Percentiles rank a stretch among this genome's conserved stretches.
Conservation (phyloP, 1,140 invertebrate genomes). For the Pogonus chalceus region DNA sequence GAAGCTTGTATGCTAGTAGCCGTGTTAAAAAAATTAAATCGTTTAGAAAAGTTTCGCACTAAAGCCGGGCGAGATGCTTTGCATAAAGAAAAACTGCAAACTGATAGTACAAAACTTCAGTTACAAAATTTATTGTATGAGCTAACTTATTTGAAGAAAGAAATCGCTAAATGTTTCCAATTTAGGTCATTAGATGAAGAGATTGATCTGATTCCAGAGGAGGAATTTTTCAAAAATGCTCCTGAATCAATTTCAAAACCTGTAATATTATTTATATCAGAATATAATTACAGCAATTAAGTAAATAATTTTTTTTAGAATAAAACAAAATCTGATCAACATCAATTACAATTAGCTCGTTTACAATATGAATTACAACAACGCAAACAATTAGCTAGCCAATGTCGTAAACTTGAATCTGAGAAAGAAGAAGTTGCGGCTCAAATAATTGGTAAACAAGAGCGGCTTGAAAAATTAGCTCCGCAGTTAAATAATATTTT, state of each 20-base stretch:
- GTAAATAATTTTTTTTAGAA: constrained; percentile 41
- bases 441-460: constrained; percentile 1
- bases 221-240: constrained; percentile 78
- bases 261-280: constrained; percentile 47
- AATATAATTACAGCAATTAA: constrained; percentile 7
- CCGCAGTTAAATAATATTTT: constrained; percentile 67
- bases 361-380: constrained; percentile 89
- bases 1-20: constrained; percentile 66
- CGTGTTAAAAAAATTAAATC: constrained; percentile 79
- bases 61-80: constrained; percentile 70
- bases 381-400: constrained; percentile 67
- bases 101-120: constrained; percentile 82
- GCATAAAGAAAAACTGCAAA: constrained; percentile 69
- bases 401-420: constrained; percentile 64
- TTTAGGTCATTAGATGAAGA: constrained; percentile 93
- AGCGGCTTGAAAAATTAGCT: constrained; percentile 64
- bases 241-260: constrained; percentile 56
- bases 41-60: constrained; percentile 78
- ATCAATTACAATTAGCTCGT: constrained; percentile 74
- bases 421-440: constrained; percentile 60
- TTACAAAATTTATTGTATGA: constrained; percentile 94
- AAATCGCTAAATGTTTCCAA: constrained; percentile 86
- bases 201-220: constrained; percentile 75
- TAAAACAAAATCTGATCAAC: constrained; percentile 54
- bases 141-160: constrained; percentile 84